A percentile compares a stretch with the other conserved stretches of the same genome.
phyloP scores from a whole-genome alignment of 2,113 vertebrate genomes.

The Myiopsitta monachus region DNA sequence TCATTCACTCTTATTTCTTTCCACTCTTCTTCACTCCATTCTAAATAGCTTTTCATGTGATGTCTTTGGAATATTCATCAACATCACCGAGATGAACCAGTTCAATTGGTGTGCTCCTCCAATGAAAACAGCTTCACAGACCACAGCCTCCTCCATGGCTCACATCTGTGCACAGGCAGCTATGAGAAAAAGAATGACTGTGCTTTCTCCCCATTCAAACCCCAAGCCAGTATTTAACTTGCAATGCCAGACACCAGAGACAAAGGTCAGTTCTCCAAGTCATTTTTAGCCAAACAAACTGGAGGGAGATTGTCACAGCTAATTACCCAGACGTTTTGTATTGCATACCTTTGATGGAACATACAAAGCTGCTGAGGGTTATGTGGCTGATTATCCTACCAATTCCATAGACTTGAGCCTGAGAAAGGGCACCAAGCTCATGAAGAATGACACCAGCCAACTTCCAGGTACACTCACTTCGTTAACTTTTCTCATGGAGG shows the following conservation, averaged over 20 bases:
- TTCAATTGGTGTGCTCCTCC: not conserved
- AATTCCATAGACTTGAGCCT: not conserved
- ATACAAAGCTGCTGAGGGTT: not conserved
- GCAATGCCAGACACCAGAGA: not conserved
- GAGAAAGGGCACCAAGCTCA: not conserved
- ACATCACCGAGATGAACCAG: not conserved
- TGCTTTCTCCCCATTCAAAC: not conserved
- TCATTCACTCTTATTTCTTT: not conserved
- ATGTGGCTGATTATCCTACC: not conserved
- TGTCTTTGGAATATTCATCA: not conserved
- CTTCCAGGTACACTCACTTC: not conserved
- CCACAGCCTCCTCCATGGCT: not conserved
- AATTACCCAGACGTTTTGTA: not conserved
- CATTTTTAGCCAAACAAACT: not conserved
- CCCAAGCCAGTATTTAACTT: not conserved
- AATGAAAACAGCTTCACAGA: not conserved
- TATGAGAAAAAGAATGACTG: not conserved
- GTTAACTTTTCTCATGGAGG: not conserved
- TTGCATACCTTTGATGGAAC: not conserved
- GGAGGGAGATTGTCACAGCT: not conserved
- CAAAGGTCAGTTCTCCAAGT: not conserved
- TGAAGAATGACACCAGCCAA: not conserved
- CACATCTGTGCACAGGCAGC: not conserved
- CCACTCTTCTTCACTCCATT: not conserved
- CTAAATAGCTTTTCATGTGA: not conserved